Evolutionary conservation across 2,797 vertebrate genomes (phyloP).

Genomic region (Vultur gryphus): DNA sequence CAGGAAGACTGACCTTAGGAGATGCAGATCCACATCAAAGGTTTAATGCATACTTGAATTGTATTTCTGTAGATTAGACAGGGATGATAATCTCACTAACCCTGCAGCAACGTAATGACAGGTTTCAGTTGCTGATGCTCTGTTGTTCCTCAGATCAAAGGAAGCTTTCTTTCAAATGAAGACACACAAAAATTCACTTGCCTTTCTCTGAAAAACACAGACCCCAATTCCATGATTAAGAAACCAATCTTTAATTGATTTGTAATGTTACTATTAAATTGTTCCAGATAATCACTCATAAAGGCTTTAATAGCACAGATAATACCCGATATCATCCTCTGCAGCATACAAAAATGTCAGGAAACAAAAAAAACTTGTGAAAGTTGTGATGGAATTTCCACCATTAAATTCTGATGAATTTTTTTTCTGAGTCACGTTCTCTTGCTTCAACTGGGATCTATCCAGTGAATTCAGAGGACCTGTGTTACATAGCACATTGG

Average conservation of each 20-base stretch:
- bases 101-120: not conserved
- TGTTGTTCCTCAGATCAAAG: not conserved
- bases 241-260: not conserved
- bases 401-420: not conserved
- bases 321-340: not conserved
- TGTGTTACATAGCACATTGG: not conserved
- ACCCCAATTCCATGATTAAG: not conserved
- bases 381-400: not conserved
- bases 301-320: not conserved
- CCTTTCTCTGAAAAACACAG: not conserved
- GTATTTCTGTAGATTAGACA: not conserved
- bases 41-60: not conserved
- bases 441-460: not conserved
- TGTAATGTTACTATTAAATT: not conserved
- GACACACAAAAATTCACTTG: not conserved
- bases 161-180: not conserved
- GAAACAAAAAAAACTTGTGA: not conserved
- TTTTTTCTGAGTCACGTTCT: not conserved
- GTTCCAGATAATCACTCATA: not conserved
- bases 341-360: not conserved
- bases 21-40: slow-evolving; percentile 1
- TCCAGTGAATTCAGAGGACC: not conserved
- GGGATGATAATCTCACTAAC: not conserved
- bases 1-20: not conserved
- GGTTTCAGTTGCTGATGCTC: not conserved